A percentile compares a stretch with the other conserved stretches of the same genome.
Conservation (phyloP, 23 tunicate species). For the Trididemnum nubilum region DNA sequence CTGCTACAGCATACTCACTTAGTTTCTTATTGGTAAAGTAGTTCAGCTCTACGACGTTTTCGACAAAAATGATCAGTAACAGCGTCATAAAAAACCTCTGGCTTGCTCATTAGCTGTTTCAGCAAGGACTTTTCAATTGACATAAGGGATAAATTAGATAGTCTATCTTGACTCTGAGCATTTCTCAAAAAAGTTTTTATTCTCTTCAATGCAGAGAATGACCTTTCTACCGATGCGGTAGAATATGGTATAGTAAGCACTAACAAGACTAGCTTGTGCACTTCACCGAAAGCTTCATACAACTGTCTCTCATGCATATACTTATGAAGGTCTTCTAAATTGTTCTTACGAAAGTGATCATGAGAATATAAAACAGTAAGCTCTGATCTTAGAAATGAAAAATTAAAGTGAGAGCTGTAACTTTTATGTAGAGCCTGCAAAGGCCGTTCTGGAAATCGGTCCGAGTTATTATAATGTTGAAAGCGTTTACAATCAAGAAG, state of each 20-base stretch:
- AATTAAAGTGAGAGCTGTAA: too few relatives aligned
- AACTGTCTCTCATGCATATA: not conserved
- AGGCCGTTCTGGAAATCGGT: not conserved
- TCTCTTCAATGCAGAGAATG: constrained; percentile 1
- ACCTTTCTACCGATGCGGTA: constrained; percentile 5
- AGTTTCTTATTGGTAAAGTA: not conserved
- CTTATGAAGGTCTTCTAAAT: too few relatives aligned
- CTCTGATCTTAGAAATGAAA: not conserved
- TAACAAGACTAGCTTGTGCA: too few relatives aligned
- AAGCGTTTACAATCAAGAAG: too few relatives aligned
- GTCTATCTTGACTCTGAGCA: not conserved
- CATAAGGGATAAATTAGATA: constrained; percentile 4
- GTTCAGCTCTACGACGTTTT: constrained; percentile 1
- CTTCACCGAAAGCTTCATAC: too few relatives aligned
- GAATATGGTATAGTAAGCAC: constrained; percentile 6
- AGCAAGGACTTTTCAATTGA: constrained; percentile 11
- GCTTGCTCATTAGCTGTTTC: not conserved
- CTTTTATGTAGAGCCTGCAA: not conserved
- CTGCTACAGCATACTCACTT: too few relatives aligned
- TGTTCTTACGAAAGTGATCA: constrained; percentile 9
- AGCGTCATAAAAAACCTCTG: too few relatives aligned
- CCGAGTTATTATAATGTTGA: too few relatives aligned
- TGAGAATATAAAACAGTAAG: constrained; percentile 14
- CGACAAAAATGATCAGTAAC: too few relatives aligned
- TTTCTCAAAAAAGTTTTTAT: constrained; percentile 10